phyloP scores from a whole-genome alignment of 2,888 invertebrate genomes.

The Dinocampus coccinellae region DNA sequence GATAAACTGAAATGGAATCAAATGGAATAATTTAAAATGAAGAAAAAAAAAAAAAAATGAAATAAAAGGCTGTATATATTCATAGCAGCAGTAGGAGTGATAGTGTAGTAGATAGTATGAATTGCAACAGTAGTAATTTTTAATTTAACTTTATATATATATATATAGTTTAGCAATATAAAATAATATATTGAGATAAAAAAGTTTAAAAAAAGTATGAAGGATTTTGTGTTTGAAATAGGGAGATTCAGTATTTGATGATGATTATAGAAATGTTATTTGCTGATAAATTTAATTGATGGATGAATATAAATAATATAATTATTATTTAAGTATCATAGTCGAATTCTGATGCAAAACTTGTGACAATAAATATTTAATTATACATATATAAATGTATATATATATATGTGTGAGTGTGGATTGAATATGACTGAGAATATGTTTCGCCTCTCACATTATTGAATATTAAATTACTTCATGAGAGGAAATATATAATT shows the following conservation, averaged over 20 bases:
- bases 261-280: neutral
- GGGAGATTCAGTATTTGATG: no score
- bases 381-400: slow-evolving; percentile 1
- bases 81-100: neutral
- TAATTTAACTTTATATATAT: neutral
- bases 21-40: neutral
- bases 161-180: neutral
- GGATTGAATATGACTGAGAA: neutral
- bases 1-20: neutral
- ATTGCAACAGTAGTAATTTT: neutral
- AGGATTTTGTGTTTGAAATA: no score
- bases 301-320: no score
- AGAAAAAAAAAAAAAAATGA: neutral
- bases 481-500: no score
- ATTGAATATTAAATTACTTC: no score
- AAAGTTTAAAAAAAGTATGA: no score
- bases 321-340: no score
- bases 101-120: no score
- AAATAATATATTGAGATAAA: neutral
- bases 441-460: no score
- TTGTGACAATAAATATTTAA: slow-evolving; percentile 1
- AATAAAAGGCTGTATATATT: neutral
- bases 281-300: neutral
- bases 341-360: neutral
- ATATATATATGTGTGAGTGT: neutral